Conservation (phyloP, 2,113 vertebrate species). For the Larimichthys polyactis region DNA sequence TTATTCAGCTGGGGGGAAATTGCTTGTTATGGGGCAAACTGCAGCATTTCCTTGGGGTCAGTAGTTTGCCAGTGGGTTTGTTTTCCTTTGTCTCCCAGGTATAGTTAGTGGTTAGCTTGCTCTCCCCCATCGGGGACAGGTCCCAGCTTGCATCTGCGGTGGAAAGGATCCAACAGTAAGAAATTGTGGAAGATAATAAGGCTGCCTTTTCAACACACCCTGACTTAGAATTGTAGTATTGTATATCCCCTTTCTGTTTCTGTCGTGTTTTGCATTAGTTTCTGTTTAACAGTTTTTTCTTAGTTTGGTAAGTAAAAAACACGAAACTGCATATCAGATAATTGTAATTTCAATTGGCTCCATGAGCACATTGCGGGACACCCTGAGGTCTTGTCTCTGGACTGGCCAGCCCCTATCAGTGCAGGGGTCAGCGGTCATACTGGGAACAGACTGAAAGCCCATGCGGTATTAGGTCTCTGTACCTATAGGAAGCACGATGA, state of each 20-base stretch:
- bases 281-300: not conserved
- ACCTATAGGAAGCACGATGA: slow-evolving; percentile 45
- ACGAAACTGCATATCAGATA: slow-evolving; percentile 43
- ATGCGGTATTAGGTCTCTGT: slow-evolving; percentile 43
- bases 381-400: slow-evolving; percentile 69
- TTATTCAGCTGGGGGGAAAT: slow-evolving; percentile 44
- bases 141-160: slow-evolving; percentile 66
- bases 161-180: slow-evolving; percentile 47
- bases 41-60: slow-evolving; percentile 77
- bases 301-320: slow-evolving; percentile 47
- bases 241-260: slow-evolving; percentile 3
- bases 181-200: slow-evolving; percentile 44
- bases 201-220: slow-evolving; percentile 20
- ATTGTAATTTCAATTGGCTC: slow-evolving; percentile 64
- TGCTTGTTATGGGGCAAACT: slow-evolving; percentile 68
- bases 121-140: slow-evolving; percentile 64
- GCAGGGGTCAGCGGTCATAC: slow-evolving; percentile 66
- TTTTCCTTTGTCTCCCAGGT: slow-evolving; percentile 77
- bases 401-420: slow-evolving; percentile 61
- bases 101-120: slow-evolving; percentile 65
- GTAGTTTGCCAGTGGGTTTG: slow-evolving; percentile 60
- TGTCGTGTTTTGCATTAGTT: slow-evolving; percentile 6
- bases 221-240: slow-evolving; percentile 6
- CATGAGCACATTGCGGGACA: slow-evolving; percentile 57
- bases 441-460: slow-evolving; percentile 64